phyloP scores from a whole-genome alignment of 2,797 vertebrate genomes.

The Pseudochaenichthys georgianus region DNA sequence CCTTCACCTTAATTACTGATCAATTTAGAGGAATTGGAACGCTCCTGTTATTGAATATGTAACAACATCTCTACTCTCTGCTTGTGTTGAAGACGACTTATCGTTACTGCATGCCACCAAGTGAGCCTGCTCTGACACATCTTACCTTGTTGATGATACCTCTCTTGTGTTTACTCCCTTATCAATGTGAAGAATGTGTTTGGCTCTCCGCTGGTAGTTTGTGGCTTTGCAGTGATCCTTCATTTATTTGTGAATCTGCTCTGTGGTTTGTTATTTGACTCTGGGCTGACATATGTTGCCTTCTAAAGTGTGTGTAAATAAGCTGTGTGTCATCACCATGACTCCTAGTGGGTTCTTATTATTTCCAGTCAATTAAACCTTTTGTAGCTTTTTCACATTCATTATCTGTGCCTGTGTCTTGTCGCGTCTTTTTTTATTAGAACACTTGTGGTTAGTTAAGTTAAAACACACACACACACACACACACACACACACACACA shows the following conservation, averaged over 20 bases:
- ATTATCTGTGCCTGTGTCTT: neutral
- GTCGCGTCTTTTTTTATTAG: neutral
- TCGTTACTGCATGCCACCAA: neutral
- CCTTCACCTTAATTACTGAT: conserved; percentile 39
- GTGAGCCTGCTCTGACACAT: conserved; percentile 26
- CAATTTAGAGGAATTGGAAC: conserved; percentile 28
- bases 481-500: conserved; percentile 15
- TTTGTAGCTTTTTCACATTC: neutral
- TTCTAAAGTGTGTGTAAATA: conserved; percentile 13
- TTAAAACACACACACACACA: conserved; percentile 25
- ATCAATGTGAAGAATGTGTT: conserved; percentile 17
- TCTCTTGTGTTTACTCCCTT: neutral
- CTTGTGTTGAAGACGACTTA: neutral
- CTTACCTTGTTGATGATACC: conserved; percentile 7
- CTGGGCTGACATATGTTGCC: conserved; percentile 1
- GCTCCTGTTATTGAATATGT: conserved; percentile 26
- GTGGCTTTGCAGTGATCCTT: neutral
- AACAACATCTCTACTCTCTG: conserved; percentile 7
- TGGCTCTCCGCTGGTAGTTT: conserved; percentile 3
- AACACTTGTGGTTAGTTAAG: conserved; percentile 1
- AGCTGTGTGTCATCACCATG: neutral
- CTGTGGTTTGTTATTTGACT: conserved; percentile 14
- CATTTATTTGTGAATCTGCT: conserved; percentile 1
- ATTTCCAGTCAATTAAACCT: neutral
- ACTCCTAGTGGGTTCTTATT: neutral